Base-by-base conservation (phyloP, 2,797 vertebrate species). In the Microtus agrestis region DNA sequence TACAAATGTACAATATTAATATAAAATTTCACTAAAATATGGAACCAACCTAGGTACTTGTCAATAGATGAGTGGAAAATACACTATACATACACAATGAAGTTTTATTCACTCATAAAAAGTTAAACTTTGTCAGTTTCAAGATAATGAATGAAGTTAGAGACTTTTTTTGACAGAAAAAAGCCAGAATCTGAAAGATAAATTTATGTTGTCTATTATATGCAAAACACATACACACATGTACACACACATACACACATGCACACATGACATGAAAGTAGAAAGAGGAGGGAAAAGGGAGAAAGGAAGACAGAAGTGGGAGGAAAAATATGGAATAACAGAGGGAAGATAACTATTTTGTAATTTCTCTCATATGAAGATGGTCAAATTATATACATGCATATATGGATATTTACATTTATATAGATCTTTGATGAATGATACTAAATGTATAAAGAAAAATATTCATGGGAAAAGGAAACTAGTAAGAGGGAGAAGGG, bases 1-100 rank as follows among this genome's bases (percentile, higher is more conserved):
- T 40, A 86, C 51, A 89, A 92, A 89, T 84, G 43, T 71, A n/a
- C 14, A 40, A 84, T 94, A 46, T 79, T 89, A 88, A 59, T 85
- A 73, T 84, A 78, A 84, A 88, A 31, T 56, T 17, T 67, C 43
- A 59, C 65, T 76, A 61, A 40, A 78, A 78, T 46, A 69, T 51
- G 40, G 63, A 80, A 48, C 27, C 2, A 67, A 43, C 4, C 25
- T 63, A 84, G 59, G 40, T 65, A 43, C 7, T 54, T 81, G 54
- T 40, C 23, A 37, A 34, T 31, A 65, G 17, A 63, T 65, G 29
- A 46, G 65, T 84, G 40, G 40, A 65, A 84, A 84, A 34, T 84
- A 31, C 13, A 31, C 40, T 84, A 65, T 19, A 13, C 9, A 65
- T 34, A 23, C 17, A 65, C 14, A 84, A 67, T 65, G 29, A 9